Conservation (phyloP, 2,888 invertebrate species). For the Harmothoe impar region DNA sequence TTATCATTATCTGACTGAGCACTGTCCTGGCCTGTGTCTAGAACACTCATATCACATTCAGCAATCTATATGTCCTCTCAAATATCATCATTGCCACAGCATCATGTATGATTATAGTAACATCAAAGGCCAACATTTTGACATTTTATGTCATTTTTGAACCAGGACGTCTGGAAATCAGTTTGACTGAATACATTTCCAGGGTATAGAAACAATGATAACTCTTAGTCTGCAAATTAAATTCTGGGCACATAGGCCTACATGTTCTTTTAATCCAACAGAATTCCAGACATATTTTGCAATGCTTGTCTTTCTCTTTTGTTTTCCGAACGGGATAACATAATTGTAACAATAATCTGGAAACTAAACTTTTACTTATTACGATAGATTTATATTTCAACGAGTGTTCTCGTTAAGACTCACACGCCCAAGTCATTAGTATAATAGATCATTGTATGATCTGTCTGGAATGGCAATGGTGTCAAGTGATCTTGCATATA, state of each 20-base stretch:
- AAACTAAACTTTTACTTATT: no score
- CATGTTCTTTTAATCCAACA: background rate
- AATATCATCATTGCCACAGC: background rate
- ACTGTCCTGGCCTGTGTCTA: background rate
- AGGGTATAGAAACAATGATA: background rate
- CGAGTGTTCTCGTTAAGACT: no score
- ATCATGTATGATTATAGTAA: background rate
- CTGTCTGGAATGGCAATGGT: conserved; percentile 27
- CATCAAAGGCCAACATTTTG: background rate
- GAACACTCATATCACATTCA: background rate
- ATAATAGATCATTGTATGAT: background rate
- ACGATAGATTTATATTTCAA: no score
- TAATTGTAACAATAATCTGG: no score
- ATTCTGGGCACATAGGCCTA: background rate
- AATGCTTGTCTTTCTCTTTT: background rate
- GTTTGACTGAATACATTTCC: conserved; percentile 24
- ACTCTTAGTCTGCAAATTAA: background rate
- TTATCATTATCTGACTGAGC: background rate
- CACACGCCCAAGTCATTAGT: background rate
- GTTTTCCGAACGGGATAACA: no score
- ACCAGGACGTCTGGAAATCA: background rate
- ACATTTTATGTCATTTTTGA: conserved; percentile 11
- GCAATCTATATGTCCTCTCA: background rate
- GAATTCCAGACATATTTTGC: background rate
- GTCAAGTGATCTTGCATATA: conserved; percentile 20